These are phyloP conservation scores for Odontomyia ornata DNA, from an alignment of 2,888 invertebrate genomes.

Conservation along the genomic window DNA sequence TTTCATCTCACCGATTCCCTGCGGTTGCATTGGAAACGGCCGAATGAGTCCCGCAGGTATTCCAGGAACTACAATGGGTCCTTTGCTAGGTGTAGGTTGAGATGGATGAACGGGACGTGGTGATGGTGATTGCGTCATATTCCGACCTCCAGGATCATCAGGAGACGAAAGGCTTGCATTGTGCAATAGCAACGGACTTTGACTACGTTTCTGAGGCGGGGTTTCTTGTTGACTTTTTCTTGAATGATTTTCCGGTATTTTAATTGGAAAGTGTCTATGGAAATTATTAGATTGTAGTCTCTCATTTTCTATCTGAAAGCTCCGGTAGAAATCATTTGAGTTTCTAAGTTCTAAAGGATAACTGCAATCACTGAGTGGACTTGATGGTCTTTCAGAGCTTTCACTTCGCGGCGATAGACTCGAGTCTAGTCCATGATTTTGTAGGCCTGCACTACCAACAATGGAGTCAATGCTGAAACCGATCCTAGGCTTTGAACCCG, in stretches of 20 bases:
- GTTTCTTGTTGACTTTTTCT: background rate
- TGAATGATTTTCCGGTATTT: background rate
- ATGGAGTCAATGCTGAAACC: constrained; percentile 95
- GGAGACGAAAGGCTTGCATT: background rate
- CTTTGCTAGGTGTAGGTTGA: constrained; percentile 59
- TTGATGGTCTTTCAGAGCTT: constrained; percentile 48
- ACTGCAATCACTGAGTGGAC: constrained; percentile 49
- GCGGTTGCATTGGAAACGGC: constrained; percentile 60
- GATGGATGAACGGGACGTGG: constrained; percentile 47
- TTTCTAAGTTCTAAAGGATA: constrained; percentile 56
- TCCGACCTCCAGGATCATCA: background rate
- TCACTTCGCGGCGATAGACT: constrained; percentile 50
- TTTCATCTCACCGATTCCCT: constrained; percentile 51
- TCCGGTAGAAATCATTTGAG: constrained; percentile 31
- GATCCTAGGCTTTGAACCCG: constrained; percentile 83
- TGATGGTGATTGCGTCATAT: constrained; percentile 52
- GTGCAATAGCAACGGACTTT: background rate
- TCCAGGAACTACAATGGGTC: constrained; percentile 56
- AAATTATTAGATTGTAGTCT: background rate
- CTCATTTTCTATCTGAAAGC: constrained; percentile 14
- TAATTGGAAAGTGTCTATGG: constrained; percentile 24
- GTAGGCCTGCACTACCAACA: constrained; percentile 69
- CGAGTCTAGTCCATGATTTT: constrained; percentile 53
- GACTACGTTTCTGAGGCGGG: background rate
- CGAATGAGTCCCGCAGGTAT: constrained; percentile 60